Evolutionary conservation across 2,888 invertebrate species (phyloP), one percentile per base, ranked within the genome.

Genomic region (Dromius quadrimaculatus): DNA sequence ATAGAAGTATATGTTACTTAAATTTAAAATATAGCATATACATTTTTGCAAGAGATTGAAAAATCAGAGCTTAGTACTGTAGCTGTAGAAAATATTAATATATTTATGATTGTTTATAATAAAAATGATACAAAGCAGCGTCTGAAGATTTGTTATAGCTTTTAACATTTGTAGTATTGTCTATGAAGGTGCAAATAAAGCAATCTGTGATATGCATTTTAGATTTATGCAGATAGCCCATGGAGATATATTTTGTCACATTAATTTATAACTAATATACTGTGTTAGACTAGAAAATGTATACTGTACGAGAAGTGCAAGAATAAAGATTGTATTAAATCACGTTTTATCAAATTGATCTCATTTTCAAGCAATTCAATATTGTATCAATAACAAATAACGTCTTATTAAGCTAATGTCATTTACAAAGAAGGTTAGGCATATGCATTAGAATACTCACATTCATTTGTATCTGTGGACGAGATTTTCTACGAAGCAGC

Each of bases 221-320:
- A 62, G 62, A 38, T 38, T 38, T 62, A 62, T 62, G 62, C 62
- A 41, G 23, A 62, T 41, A 62, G 43, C 62, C 22, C 11, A 28
- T 41, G 62, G 62, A 41, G 38, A 62, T 62, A 62, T 62, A 62
- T 62, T 41, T 41, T 62, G 62, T 38, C 62, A 62, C 62, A 62
- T 38, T 62, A 62, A 62, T 62, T 62, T 62, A 62, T 62, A 62
- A 41, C 62, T 62, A 62, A 62, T 62, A 62, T 62, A 41, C 41
- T 41, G 38, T 38, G 23, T 62, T 36, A 41, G 23, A 41, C 19
- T 61, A 20, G 61, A 34, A 36, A 22, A 36, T 62, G 38, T 62
- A 41, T 62, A 41, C 41, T 62, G 62, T 62, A 62, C 13, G 23
- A 41, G 38, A 62, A 62, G 20, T 41, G 62, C 41, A 62, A 54